Conservation (phyloP, 1,140 invertebrate genomes). For the Drosophila nikananu region DNA sequence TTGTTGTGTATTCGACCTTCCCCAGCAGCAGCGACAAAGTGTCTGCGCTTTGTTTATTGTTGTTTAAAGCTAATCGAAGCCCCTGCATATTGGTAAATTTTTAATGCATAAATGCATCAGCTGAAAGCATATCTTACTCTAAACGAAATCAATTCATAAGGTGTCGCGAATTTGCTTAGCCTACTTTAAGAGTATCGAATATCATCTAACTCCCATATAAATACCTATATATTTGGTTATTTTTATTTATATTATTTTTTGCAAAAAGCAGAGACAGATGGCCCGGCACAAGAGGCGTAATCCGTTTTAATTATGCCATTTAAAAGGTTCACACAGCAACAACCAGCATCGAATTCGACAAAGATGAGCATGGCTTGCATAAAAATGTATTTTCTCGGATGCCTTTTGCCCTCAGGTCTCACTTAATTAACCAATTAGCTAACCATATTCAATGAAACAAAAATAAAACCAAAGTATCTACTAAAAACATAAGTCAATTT, state of each 20-base stretch:
- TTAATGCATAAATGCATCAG: slow-evolving; percentile 65
- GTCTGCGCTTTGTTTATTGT: slow-evolving; percentile 18
- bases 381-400: slow-evolving; percentile 32
- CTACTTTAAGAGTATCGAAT: slow-evolving; percentile 48
- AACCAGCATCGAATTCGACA: slow-evolving; percentile 27
- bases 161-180: slow-evolving; percentile 68
- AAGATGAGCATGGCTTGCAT: slow-evolving; percentile 39
- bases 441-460: slow-evolving; percentile 35
- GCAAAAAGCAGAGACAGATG: slow-evolving; percentile 9
- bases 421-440: slow-evolving; percentile 72
- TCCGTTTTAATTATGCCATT: slow-evolving; percentile 57
- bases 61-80: slow-evolving; percentile 28
- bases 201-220: background rate
- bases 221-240: background rate
- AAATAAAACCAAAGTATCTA: slow-evolving; percentile 10
- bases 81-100: slow-evolving; percentile 27
- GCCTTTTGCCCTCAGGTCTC: slow-evolving; percentile 17
- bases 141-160: slow-evolving; percentile 57
- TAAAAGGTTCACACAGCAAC: slow-evolving; percentile 38
- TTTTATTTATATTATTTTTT: background rate
- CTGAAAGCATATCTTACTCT: slow-evolving; percentile 64
- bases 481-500: slow-evolving; percentile 7
- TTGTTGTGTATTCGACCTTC: slow-evolving; percentile 20
- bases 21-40: slow-evolving; percentile 10
- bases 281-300: slow-evolving; percentile 21